Base-by-base conservation (phyloP, 2,888 invertebrate species). In the Sipha maydis region DNA sequence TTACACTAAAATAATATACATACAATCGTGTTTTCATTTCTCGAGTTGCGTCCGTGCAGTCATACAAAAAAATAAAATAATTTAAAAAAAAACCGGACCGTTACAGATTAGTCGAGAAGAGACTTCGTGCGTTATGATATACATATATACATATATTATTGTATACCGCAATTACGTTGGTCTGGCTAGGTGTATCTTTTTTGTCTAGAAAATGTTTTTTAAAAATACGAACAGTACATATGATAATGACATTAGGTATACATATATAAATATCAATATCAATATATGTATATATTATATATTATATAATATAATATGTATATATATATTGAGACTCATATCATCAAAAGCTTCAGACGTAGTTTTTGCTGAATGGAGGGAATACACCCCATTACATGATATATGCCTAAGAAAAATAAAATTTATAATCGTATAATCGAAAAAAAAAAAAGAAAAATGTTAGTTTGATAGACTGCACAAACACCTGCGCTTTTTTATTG, bases 401-500 rank as follows among this genome's bases (percentile, higher is more conserved):
- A 83, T 67, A n/a, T 38, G 67, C 80, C 61, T 67, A 38, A 38
- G 17, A n/a, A 19, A 80, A 69, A 41, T n/a, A 61, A 61, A 67
- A 41, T 38, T 54, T 5, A 83, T 38, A 83, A 56, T 83, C 19
- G 19, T 38, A 54, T 56, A 8, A 25, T 75, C 48, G 28, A 73
- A 83, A 34, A 48, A 82, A 56, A 38, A 34, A 38, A 75, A 56
- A 56, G n/a, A 75, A 56, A 41, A 75, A 75, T 28, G 61, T 61
- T 83, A 84, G 48, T 73, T 73, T 83, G n/a, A 85, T 85, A 84
- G 84, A 85, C 77, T 85, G 85, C 85, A 85, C 85, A 69, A 85
- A 85, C 76, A 77, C 31, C 85, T 48, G 85, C 85, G 85, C 85
- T 85, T 85, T 77, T 85, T 77, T 77, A 67, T 76, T 41, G 56